A percentile compares a stretch with the other conserved stretches of the same genome.
Evolutionary conservation across 2,113 vertebrate species (phyloP).

Genomic region (Perognathus longimembris): DNA sequence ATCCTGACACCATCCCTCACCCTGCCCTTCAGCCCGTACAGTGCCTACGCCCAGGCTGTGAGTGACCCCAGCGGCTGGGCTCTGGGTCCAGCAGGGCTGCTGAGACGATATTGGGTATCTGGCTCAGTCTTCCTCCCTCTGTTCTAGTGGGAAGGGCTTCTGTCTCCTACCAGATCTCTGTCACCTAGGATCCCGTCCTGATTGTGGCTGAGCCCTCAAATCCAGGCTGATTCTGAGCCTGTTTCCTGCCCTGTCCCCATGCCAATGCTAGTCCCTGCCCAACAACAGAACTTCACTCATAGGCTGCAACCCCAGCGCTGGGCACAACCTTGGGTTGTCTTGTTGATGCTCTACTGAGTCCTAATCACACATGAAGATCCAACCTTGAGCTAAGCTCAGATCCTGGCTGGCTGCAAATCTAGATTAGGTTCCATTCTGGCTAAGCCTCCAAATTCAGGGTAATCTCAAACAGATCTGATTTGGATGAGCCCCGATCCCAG

Average conservation of each 20-base stretch:
- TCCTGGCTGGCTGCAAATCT: not conserved
- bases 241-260: not conserved
- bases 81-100: not conserved
- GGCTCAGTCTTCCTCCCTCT: not conserved
- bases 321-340: not conserved
- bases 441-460: not conserved
- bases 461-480: not conserved
- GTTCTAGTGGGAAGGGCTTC: not conserved
- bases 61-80: slow-evolving; percentile 82
- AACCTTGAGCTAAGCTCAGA: not conserved
- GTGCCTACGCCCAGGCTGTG: slow-evolving; percentile 99
- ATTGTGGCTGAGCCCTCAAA: not conserved
- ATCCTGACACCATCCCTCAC: slow-evolving; percentile 97
- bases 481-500: not conserved
- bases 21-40: slow-evolving; percentile 98
- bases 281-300: not conserved
- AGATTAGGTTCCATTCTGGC: not conserved
- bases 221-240: not conserved
- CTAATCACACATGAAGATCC: not conserved
- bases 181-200: not conserved
- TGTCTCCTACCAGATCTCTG: not conserved
- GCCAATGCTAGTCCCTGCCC: not conserved
- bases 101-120: not conserved
- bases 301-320: not conserved
- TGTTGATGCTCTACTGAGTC: not conserved